These are phyloP conservation scores for Alloplasta piceator DNA, from an alignment of 2,888 invertebrate species.

Conservation along the genomic window DNA sequence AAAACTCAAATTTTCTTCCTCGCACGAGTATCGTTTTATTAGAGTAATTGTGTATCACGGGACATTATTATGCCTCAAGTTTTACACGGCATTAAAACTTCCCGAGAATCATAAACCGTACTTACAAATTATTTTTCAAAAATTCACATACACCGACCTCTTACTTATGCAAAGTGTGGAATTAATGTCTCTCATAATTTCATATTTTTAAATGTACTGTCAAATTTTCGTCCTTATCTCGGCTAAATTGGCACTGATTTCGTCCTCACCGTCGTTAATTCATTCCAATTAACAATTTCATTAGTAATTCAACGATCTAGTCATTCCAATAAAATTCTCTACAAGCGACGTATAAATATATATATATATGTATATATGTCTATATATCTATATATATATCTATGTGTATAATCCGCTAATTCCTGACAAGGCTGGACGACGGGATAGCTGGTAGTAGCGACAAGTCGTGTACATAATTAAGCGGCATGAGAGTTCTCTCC, in stretches of 20 bases:
- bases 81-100: no score
- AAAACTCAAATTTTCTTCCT: no score
- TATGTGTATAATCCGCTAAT: slow-evolving; percentile 46
- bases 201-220: slow-evolving; percentile 45
- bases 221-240: slow-evolving; percentile 24
- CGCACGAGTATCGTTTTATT: no score
- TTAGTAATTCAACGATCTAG: slow-evolving; percentile 50
- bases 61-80: no score
- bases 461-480: slow-evolving; percentile 67
- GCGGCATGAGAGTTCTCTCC: slow-evolving; percentile 57
- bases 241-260: slow-evolving; percentile 51
- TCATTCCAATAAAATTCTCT: slow-evolving; percentile 48
- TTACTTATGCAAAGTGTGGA: slow-evolving; percentile 32
- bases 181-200: slow-evolving; percentile 47
- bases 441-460: slow-evolving; percentile 64
- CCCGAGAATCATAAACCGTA: no score
- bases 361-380: slow-evolving; percentile 7
- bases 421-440: slow-evolving; percentile 56
- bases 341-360: background rate
- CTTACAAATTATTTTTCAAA: no score
- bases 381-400: slow-evolving; percentile 19
- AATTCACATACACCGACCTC: background rate
- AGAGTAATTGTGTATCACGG: no score
- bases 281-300: slow-evolving; percentile 57
- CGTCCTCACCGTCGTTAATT: slow-evolving; percentile 35